These are phyloP conservation scores for Streblospio benedicti DNA, from an alignment of 1,140 invertebrate species.

Conservation along the genomic window DNA sequence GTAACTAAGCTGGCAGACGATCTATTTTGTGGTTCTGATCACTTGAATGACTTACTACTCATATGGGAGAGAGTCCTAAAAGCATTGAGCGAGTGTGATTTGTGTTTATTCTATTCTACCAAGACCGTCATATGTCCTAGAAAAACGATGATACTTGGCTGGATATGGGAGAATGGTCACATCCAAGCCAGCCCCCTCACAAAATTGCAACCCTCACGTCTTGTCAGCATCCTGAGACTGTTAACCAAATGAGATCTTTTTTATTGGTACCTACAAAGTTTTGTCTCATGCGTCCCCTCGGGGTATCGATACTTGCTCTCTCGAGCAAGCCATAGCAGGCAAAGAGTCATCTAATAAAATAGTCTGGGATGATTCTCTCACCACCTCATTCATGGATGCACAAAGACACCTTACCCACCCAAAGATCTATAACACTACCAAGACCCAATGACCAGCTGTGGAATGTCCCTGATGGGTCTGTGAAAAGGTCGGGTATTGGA, in stretches of 20 bases:
- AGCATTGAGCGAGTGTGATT: too few relatives aligned
- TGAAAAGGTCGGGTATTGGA: constrained; percentile 10
- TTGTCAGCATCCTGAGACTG: background rate
- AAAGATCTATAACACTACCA: background rate
- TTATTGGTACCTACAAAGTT: background rate
- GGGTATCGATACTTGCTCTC: background rate
- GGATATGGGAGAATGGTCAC: background rate
- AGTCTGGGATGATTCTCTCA: background rate
- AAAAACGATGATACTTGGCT: background rate
- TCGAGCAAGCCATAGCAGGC: background rate
- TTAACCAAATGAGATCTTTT: background rate
- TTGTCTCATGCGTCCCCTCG: background rate
- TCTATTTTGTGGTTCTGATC: too few relatives aligned
- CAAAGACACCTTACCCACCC: constrained; percentile 2
- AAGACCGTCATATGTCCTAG: too few relatives aligned
- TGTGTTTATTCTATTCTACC: too few relatives aligned
- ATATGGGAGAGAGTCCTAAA: too few relatives aligned
- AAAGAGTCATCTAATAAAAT: background rate
- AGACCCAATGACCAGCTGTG: background rate
- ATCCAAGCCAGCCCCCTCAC: background rate
- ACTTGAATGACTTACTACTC: too few relatives aligned
- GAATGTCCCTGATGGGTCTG: constrained; percentile 16
- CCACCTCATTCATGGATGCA: constrained; percentile 19
- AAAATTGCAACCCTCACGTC: too few relatives aligned
- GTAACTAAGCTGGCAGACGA: too few relatives aligned